Evolutionary conservation across 2,113 vertebrate genomes (phyloP), one percentile per base, ranked within the genome.

Genomic region (Hippocampus guttulatus): DNA sequence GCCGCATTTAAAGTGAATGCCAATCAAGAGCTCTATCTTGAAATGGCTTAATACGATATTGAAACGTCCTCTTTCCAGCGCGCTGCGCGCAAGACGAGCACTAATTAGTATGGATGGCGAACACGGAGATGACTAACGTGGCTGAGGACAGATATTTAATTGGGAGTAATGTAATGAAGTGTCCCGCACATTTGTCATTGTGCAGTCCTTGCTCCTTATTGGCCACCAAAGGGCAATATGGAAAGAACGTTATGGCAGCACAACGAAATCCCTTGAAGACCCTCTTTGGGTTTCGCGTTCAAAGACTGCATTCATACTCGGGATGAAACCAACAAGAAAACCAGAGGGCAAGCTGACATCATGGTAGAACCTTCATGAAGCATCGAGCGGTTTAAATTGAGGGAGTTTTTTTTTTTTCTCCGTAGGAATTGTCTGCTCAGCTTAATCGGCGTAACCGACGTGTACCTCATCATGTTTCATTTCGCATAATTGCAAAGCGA

Each of bases 101-200:
- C 86, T 93, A 92, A 94, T 92, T 92, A 92, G 88, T 90, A 90
- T 89, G 89, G 93, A 91, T 90, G 89, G 91, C 81, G 83, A 88
- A 83, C 76, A 77, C 84, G 89, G 88, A 91, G 87, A 92, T 92
- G 87, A 92, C 90, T 92, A 92, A 93, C 91, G 88, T 89, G 84
- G 84, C 90, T 68, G 87, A 92, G 84, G 89, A 92, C 88, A 85
- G 88, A 76, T 91, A 92, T 65, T 91, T 92, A 91, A 92, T 92
- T 92, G 91, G 91, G 90, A 92, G 89, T 92, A 91, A 92, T 92
- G 88, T 88, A 90, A 91, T 89, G 81, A 87, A 86, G 82, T 88
- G 86, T 91, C 88, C 85, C 83, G 82, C 81, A 86, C 83, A 91
- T 91, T 89, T 87, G 83, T 87, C 84, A 89, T 85, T 79, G 70